Conservation (phyloP, 2,888 invertebrate genomes). For the Xestia xanthographa region DNA sequence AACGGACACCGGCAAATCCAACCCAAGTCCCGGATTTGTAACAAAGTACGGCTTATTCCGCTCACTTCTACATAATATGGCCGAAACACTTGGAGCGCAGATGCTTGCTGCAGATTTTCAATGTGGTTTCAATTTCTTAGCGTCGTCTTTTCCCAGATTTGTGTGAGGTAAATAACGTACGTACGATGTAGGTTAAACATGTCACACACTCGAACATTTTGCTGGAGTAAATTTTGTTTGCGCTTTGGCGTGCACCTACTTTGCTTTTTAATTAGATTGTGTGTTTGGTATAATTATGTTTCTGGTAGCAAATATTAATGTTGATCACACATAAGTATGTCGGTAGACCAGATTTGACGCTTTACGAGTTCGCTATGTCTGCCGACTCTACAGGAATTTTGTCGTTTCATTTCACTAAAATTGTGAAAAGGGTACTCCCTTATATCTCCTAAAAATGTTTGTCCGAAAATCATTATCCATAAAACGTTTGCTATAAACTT, state of each 20-base stretch:
- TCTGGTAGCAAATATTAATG: slow-evolving; percentile 7
- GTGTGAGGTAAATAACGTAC: slow-evolving; percentile 60
- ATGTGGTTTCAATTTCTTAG: slow-evolving; percentile 79
- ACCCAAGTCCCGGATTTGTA: slow-evolving; percentile 86
- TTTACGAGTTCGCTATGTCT: not conserved
- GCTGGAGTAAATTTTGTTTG: slow-evolving; percentile 49
- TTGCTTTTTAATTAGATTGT: slow-evolving; percentile 51
- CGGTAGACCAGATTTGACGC: not conserved
- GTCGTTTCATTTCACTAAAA: slow-evolving; percentile 31
- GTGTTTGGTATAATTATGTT: slow-evolving; percentile 23
- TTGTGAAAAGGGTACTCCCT: slow-evolving; percentile 21
- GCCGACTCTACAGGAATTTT: not conserved
- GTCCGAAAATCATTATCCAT: no score
- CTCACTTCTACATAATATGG: slow-evolving; percentile 83
- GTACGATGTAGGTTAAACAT: slow-evolving; percentile 55
- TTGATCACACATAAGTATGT: not conserved
- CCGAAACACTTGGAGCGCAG: slow-evolving; percentile 80
- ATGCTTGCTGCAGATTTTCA: slow-evolving; percentile 81
- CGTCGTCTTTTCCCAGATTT: slow-evolving; percentile 67
- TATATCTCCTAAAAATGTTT: no score
- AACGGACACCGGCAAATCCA: slow-evolving; percentile 87
- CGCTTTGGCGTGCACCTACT: slow-evolving; percentile 30
- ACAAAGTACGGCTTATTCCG: slow-evolving; percentile 85
- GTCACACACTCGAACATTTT: slow-evolving; percentile 48
- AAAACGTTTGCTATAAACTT: no score